Percentiles rank a stretch among this genome's conserved stretches.
phyloP scores from a whole-genome alignment of 2,113 vertebrate genomes.

The Telmatochromis sp. region DNA sequence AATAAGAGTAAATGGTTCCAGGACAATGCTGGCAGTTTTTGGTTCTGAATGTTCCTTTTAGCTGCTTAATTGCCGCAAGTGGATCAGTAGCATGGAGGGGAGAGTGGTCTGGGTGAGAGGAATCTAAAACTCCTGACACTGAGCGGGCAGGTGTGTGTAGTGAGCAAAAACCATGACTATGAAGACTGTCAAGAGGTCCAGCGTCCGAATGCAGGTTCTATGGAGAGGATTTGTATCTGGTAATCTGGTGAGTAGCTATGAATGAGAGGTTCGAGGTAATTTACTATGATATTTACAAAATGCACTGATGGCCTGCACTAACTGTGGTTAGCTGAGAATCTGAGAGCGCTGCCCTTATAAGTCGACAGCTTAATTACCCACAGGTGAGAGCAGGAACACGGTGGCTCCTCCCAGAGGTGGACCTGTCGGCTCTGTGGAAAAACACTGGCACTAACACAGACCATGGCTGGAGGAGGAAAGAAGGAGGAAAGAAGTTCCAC shows the following conservation, averaged over 20 bases:
- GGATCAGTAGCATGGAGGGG: background rate
- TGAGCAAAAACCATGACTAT: accelerated
- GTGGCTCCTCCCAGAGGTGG: background rate
- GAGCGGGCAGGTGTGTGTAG: accelerated
- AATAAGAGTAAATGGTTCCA: background rate
- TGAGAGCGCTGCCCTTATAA: accelerated
- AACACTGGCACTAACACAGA: background rate
- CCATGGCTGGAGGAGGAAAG: accelerated
- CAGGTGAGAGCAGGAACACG: accelerated
- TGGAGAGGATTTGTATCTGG: background rate
- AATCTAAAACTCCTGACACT: background rate
- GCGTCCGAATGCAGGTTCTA: accelerated
- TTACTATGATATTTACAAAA: background rate
- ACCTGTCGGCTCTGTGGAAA: background rate
- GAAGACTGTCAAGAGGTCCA: background rate
- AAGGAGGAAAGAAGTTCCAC: background rate
- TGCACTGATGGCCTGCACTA: background rate
- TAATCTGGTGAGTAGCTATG: background rate
- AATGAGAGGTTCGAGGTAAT: accelerated
- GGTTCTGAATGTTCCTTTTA: background rate
- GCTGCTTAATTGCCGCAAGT: background rate
- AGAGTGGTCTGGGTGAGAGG: background rate
- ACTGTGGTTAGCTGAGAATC: background rate
- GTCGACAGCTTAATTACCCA: background rate
- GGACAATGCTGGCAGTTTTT: background rate